Base-by-base conservation (phyloP, 2,113 vertebrate genomes). In the Alethe diademata region DNA sequence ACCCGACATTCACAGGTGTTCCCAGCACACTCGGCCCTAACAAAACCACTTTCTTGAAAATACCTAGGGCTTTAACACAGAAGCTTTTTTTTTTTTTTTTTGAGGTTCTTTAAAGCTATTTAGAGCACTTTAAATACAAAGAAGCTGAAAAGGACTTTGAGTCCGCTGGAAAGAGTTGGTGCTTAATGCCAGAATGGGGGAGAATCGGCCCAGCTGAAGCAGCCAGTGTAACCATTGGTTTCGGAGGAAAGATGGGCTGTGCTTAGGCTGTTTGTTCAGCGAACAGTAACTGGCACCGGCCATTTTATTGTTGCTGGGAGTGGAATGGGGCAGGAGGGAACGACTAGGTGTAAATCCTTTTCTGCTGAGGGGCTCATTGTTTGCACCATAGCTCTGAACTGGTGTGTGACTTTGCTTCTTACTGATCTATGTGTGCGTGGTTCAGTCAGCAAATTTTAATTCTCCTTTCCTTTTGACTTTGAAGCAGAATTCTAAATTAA, bases 1-100 rank as follows among this genome's bases (percentile, higher is more conserved):
- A 97, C 78, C 92, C 96, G 43, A 92, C 97, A 97, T 96, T 97
- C 97, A 97, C 98, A 98, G 98, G 98, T 98, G 98, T 97, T 98
- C 97, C 97, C 83, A 51, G 86, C 97, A 97, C 97, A 96, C 24
- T 66, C 92, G 5, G 83, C 88, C 72, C 92, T 86, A 95, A 97
- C 96, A 96, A 98, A 98, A 97, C 95, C 97, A 93, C 96, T 96
- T 96, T 97, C 96, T 97, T 95, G 95, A 95, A 96, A 97, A 93
- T 97, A 98, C 97, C 97, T 97, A 97, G 88, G 91, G 90, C 94
- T 92, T 96, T 96, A 97, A 92, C 93, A 95, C 83, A 76, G 92
- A 91, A 95, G 92, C 95, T 75, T 36, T 61, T 33, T 20, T 35
- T 33, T 5, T 48, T 53, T 72, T 45, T 45, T 62, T 35, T 11